A percentile compares a stretch with the other conserved stretches of the same genome.
phyloP scores from a whole-genome alignment of 2,888 invertebrate species.

The Crepidodera aurea region DNA sequence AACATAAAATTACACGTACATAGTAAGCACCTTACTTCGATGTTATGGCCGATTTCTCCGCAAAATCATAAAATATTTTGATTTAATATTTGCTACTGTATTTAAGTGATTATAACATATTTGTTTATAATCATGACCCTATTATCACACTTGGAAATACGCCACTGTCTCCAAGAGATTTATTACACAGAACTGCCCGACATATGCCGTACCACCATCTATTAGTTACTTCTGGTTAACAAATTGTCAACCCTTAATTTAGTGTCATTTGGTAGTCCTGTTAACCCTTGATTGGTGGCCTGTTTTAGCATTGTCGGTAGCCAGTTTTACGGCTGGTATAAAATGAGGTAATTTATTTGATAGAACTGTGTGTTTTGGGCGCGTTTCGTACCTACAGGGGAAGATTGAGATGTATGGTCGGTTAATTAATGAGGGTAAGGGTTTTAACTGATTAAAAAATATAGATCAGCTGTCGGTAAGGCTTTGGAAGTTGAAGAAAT shows the following conservation, averaged over 20 bases:
- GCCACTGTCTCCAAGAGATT: slow-evolving; percentile 30
- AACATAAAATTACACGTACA: too few relatives aligned
- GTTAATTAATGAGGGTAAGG: slow-evolving; percentile 11
- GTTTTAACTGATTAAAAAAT: slow-evolving; percentile 7
- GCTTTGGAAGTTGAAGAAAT: too few relatives aligned
- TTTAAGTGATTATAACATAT: too few relatives aligned
- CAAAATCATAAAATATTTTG: too few relatives aligned
- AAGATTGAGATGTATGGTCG: slow-evolving; percentile 27
- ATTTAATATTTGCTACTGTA: too few relatives aligned
- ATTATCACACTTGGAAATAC: neutral
- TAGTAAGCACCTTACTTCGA: too few relatives aligned
- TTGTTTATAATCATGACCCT: too few relatives aligned
- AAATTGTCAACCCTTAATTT: slow-evolving; percentile 46
- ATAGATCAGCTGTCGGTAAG: neutral
- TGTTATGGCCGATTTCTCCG: too few relatives aligned
- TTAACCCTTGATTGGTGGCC: slow-evolving; percentile 38
- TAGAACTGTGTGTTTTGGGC: slow-evolving; percentile 9
- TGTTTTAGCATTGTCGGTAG: slow-evolving; percentile 31
- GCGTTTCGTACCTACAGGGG: slow-evolving; percentile 15
- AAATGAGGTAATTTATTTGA: slow-evolving; percentile 31
- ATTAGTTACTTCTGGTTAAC: slow-evolving; percentile 40
- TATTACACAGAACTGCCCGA: slow-evolving; percentile 31
- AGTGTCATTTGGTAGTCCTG: slow-evolving; percentile 38
- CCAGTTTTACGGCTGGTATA: slow-evolving; percentile 33
- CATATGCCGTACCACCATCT: slow-evolving; percentile 40